Evolutionary conservation across 1,140 invertebrate species (phyloP).

Genomic region (Drosophila bocki): DNA sequence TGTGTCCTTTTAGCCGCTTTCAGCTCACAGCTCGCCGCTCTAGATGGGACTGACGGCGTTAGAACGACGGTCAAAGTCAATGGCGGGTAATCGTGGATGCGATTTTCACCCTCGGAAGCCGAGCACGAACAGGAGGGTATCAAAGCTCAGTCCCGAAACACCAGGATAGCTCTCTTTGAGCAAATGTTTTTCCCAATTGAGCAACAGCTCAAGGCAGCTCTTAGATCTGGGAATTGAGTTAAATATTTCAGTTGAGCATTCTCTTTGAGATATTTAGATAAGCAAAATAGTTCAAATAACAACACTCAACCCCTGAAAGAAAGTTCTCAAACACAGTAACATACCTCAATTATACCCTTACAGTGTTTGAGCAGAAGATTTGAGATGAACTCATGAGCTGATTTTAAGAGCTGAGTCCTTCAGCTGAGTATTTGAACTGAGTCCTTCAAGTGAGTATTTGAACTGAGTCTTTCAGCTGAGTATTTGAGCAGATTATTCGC

Average conservation of each 20-base stretch:
- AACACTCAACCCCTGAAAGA: not conserved
- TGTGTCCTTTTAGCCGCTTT: slow-evolving; percentile 48
- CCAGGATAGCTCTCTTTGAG: not conserved
- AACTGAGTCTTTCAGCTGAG: not conserved
- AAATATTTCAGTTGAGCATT: not conserved
- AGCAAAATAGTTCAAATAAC: not conserved
- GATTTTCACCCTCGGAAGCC: slow-evolving; percentile 45
- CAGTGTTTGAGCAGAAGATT: not conserved
- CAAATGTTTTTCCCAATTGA: too few species aligned
- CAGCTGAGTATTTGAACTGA: too few species aligned
- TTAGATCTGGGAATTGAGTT: not conserved
- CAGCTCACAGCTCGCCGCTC: slow-evolving; percentile 62
- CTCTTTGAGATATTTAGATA: too few species aligned
- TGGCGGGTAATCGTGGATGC: slow-evolving; percentile 33
- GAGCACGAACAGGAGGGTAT: not conserved
- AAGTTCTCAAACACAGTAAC: not conserved
- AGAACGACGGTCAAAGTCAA: slow-evolving; percentile 53
- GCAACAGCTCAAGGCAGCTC: not conserved
- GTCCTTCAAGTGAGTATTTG: not conserved
- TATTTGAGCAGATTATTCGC: not conserved
- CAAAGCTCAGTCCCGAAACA: slow-evolving; percentile 1
- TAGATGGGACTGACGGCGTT: slow-evolving; percentile 62
- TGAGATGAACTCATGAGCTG: too few species aligned
- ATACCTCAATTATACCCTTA: not conserved
- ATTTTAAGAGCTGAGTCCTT: too few species aligned